phyloP scores from a whole-genome alignment of 2,888 invertebrate species.

The Smittia aterrima region DNA sequence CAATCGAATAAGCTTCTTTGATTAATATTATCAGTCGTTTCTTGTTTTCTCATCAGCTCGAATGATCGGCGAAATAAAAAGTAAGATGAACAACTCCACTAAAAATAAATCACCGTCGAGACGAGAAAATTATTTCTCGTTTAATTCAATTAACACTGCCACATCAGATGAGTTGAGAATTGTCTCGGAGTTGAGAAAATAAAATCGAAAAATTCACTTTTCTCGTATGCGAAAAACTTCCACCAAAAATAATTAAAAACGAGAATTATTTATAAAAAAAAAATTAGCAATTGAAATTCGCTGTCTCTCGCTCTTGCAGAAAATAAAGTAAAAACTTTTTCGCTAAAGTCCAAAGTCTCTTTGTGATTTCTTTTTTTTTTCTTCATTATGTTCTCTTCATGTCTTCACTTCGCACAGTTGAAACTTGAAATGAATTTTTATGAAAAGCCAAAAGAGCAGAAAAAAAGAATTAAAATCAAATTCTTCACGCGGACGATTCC shows the following conservation, averaged over 20 bases:
- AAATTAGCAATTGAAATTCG: conserved; percentile 37
- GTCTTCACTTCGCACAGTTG: conserved; percentile 40
- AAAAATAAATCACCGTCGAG: conserved; percentile 38
- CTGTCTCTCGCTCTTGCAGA: background rate
- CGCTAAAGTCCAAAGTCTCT: conserved; percentile 40
- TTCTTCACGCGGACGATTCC: conserved; percentile 33
- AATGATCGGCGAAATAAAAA: no score
- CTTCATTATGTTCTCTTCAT: conserved; percentile 34
- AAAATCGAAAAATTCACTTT: conserved; percentile 4
- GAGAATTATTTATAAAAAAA: conserved; percentile 12
- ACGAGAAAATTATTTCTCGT: conserved; percentile 34
- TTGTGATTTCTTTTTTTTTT: background rate
- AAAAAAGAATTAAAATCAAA: conserved; percentile 10
- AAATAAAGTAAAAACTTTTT: conserved; percentile 5
- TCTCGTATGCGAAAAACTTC: background rate
- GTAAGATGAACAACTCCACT: background rate
- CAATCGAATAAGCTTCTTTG: no score
- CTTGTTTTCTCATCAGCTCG: no score
- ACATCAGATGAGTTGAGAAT: conserved; percentile 15
- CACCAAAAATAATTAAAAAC: background rate
- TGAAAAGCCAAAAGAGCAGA: conserved; percentile 16
- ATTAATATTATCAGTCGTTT: no score
- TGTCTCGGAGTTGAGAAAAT: background rate
- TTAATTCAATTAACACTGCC: conserved; percentile 41
- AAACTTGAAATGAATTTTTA: conserved; percentile 39